These are phyloP conservation scores for Cecidostiba fungosa DNA, from an alignment of 2,888 invertebrate genomes.

Conservation along the genomic window DNA sequence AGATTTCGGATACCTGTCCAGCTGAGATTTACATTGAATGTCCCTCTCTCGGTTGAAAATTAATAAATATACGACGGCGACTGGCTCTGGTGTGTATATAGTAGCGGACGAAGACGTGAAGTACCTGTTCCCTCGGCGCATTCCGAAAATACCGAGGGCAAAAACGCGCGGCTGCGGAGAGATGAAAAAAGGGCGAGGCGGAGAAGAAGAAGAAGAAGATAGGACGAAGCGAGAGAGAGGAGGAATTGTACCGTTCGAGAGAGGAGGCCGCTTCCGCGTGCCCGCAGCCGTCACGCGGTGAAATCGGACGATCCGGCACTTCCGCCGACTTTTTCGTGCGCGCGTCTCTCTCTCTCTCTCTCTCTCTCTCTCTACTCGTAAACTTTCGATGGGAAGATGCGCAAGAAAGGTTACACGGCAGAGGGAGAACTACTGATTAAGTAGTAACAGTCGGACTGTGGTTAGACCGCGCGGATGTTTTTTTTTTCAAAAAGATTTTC, in stretches of 20 bases:
- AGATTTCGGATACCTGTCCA: not conserved
- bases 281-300: constrained; percentile 38
- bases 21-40: not conserved
- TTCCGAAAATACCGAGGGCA: constrained; percentile 53
- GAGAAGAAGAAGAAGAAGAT: constrained; percentile 2
- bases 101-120: not conserved
- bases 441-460: constrained; percentile 6
- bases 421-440: not conserved
- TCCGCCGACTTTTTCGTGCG: constrained; percentile 57
- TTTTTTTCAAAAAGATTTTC: not conserved
- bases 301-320: constrained; percentile 56
- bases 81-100: not conserved
- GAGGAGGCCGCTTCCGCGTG: constrained; percentile 37
- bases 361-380: too few species aligned
- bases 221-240: constrained; percentile 8
- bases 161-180: constrained; percentile 32
- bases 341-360: too few species aligned
- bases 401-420: not conserved
- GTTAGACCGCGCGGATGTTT: not conserved
- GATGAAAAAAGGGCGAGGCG: not conserved
- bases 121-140: constrained; percentile 42
- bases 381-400: constrained; percentile 11
- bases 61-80: constrained; percentile 8
- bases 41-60: not conserved
- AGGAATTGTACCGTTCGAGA: constrained; percentile 49